Percentiles rank a stretch among this genome's conserved stretches.
phyloP scores from a whole-genome alignment of 1,140 invertebrate species.

The Atta texana region DNA sequence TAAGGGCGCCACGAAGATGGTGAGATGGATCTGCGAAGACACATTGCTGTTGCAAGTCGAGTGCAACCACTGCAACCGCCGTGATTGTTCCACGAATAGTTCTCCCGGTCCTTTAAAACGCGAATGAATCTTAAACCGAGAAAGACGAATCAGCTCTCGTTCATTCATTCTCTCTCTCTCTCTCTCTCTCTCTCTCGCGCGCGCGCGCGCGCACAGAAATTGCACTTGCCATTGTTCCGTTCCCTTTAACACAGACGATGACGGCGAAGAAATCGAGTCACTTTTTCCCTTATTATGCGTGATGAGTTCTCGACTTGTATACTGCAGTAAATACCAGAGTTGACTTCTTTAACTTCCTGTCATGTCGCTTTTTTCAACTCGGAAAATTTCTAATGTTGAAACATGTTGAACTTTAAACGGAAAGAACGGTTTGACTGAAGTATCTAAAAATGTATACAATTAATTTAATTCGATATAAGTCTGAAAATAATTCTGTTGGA shows the following conservation, averaged over 20 bases:
- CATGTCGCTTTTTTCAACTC: neutral
- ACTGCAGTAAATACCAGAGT: neutral
- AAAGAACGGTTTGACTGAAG: too few relatives aligned
- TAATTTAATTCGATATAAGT: too few relatives aligned
- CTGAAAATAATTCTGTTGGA: too few relatives aligned
- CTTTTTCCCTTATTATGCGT: conserved; percentile 1
- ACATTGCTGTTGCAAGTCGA: neutral
- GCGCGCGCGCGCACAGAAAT: neutral
- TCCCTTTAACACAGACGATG: neutral
- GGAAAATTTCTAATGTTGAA: too few relatives aligned
- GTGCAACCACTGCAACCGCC: neutral
- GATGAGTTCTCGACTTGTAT: conserved; percentile 4
- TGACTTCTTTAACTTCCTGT: neutral
- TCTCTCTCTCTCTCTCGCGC: neutral
- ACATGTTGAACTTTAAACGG: too few relatives aligned
- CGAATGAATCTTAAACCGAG: neutral
- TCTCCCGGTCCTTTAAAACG: neutral
- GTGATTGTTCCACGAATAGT: conserved; percentile 39
- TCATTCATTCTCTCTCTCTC: neutral
- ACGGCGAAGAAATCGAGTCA: conserved; percentile 18
- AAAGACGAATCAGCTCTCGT: neutral
- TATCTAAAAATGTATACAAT: too few relatives aligned
- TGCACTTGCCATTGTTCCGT: conserved; percentile 48
- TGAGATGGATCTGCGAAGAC: neutral
- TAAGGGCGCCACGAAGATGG: neutral